Conservation (phyloP, 2,888 invertebrate genomes). For the Lithosia quadra region DNA sequence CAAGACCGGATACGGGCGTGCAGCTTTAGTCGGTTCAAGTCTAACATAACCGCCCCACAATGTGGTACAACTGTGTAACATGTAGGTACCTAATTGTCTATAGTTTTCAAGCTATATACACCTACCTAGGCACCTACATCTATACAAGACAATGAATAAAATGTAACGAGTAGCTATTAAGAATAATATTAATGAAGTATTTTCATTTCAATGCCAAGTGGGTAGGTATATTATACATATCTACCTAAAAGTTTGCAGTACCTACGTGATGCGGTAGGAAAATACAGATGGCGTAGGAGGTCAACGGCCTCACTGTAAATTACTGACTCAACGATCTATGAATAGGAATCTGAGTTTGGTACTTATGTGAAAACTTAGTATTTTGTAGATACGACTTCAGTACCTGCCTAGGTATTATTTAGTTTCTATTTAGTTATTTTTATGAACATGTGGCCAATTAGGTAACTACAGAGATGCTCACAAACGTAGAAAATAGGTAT, state of each 20-base stretch:
- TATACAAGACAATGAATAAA: no score
- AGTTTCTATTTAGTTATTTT: neutral
- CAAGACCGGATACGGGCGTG: no score
- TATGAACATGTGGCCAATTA: neutral
- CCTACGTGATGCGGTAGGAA: slow-evolving; percentile 43
- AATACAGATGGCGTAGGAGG: slow-evolving; percentile 54
- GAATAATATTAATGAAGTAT: neutral
- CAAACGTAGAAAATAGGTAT: neutral
- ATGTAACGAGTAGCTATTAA: neutral
- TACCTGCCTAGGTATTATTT: neutral
- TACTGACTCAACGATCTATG: slow-evolving; percentile 57
- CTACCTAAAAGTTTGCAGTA: slow-evolving; percentile 21
- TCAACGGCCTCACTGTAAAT: slow-evolving; percentile 58
- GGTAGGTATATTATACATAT: neutral
- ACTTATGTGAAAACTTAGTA: slow-evolving; percentile 8
- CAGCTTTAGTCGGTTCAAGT: no score
- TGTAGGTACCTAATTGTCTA: neutral
- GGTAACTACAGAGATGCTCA: neutral
- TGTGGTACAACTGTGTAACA: no score
- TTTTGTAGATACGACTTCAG: neutral
- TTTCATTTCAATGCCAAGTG: slow-evolving; percentile 5
- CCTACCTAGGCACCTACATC: neutral
- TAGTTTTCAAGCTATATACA: neutral
- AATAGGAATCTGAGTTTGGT: slow-evolving; percentile 42
- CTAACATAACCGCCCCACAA: no score